These are phyloP conservation scores for Eulithis testata DNA, from an alignment of 2,888 invertebrate genomes.

Conservation along the genomic window DNA sequence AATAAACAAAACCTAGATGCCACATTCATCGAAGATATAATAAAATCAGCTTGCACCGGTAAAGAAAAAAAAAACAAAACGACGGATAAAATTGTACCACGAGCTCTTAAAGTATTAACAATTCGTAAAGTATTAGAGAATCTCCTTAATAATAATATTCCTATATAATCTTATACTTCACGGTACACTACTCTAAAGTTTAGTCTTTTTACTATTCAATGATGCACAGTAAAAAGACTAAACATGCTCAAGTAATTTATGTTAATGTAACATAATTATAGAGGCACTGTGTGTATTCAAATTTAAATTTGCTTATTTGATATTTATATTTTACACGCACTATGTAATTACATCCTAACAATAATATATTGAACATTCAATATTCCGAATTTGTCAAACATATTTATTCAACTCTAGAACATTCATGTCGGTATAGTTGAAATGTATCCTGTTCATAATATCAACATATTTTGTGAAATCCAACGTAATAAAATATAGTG, in stretches of 20 bases:
- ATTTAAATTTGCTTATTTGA: slow-evolving; percentile 72
- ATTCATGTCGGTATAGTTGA: slow-evolving; percentile 31
- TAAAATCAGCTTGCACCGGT: slow-evolving; percentile 44
- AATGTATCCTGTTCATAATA: slow-evolving; percentile 31
- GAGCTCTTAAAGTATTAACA: slow-evolving; percentile 54
- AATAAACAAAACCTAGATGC: slow-evolving; percentile 57
- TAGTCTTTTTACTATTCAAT: slow-evolving; percentile 72
- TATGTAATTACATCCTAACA: slow-evolving; percentile 41
- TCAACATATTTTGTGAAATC: slow-evolving; percentile 20
- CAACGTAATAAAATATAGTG: slow-evolving; percentile 7
- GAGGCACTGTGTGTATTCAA: slow-evolving; percentile 85
- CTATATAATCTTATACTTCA: slow-evolving; percentile 72
- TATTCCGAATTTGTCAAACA: slow-evolving; percentile 37
- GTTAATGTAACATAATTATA: slow-evolving; percentile 86
- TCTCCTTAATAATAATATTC: slow-evolving; percentile 68
- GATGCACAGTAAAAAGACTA: slow-evolving; percentile 73
- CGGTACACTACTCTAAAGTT: slow-evolving; percentile 75
- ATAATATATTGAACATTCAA: slow-evolving; percentile 51
- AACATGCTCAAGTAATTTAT: slow-evolving; percentile 82
- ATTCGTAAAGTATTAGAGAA: slow-evolving; percentile 62
- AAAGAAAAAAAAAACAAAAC: slow-evolving; percentile 48
- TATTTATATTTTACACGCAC: slow-evolving; percentile 69
- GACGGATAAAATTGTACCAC: slow-evolving; percentile 64
- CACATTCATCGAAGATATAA: slow-evolving; percentile 45
- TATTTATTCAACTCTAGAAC: slow-evolving; percentile 29